Conservation (phyloP, 30 jellyfish, hydroid and myxozoan species). For the Cassiopea xamachana region DNA sequence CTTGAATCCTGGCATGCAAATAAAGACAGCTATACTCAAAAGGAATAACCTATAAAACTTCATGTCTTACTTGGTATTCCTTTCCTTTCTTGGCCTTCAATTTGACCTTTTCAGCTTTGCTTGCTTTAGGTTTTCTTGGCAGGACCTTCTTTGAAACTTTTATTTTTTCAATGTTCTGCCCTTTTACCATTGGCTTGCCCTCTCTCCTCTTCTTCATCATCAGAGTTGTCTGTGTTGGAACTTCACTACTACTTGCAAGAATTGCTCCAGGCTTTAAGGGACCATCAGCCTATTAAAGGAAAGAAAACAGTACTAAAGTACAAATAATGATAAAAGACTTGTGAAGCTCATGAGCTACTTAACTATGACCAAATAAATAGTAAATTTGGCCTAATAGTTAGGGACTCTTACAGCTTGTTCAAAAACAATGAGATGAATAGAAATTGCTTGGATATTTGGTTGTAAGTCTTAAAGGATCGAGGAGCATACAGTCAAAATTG, state of each 20-base stretch:
- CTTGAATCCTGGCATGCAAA: not conserved
- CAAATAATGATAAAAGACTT: not conserved
- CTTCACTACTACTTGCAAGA: conserved; percentile 28
- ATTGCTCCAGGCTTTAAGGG: conserved; percentile 75
- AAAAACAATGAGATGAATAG: too few species aligned
- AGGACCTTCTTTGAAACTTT: conserved; percentile 22
- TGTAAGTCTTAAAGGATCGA: too few species aligned
- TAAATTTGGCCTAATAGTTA: too few species aligned
- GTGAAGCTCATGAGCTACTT: too few species aligned
- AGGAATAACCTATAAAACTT: not conserved
- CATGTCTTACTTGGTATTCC: conserved; percentile 40
- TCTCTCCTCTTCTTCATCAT: conserved; percentile 49
- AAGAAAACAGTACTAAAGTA: not conserved
- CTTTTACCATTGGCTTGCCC: conserved; percentile 5
- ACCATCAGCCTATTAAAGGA: conserved; percentile 64
- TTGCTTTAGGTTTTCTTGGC: conserved; percentile 55
- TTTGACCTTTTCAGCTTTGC: conserved; percentile 37
- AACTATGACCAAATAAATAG: too few species aligned
- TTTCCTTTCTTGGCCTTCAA: conserved; percentile 25
- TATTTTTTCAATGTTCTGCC: conserved; percentile 5
- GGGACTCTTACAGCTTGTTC: too few species aligned
- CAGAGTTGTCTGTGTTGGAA: conserved; percentile 7
- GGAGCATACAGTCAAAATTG: too few species aligned
- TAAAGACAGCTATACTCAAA: not conserved
- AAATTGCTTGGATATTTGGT: too few species aligned